Conservation (phyloP, 2,888 invertebrate genomes). For the Aporophyla lueneburgensis region DNA sequence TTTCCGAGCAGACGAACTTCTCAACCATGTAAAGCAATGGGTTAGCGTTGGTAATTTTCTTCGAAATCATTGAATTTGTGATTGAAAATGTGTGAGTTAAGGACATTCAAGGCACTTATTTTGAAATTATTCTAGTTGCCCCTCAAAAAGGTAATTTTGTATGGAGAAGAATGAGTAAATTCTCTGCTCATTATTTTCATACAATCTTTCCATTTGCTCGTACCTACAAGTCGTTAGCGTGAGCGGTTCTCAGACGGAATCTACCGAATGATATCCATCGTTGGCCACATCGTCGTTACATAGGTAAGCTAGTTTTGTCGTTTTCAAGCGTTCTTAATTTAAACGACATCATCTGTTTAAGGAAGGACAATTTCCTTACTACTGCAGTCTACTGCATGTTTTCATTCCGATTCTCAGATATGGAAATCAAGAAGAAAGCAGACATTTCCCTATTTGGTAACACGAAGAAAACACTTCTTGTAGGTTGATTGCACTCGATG, state of each 20-base stretch:
- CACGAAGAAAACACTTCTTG: conserved; percentile 22
- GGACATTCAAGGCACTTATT: neutral
- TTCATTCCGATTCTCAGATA: conserved; percentile 1
- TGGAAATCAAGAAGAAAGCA: conserved; percentile 21
- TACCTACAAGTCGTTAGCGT: neutral
- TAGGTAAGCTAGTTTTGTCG: too few relatives aligned
- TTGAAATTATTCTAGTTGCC: neutral
- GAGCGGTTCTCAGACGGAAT: too few relatives aligned
- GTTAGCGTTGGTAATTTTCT: neutral
- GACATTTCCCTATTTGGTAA: neutral
- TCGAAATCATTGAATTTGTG: neutral
- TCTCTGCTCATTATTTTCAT: neutral
- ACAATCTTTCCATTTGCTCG: neutral
- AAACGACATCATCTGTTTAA: neutral
- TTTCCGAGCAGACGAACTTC: neutral
- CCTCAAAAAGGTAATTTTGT: too few relatives aligned
- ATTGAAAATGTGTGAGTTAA: too few relatives aligned
- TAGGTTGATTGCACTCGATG: conserved; percentile 24
- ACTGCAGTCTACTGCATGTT: neutral
- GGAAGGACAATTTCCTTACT: neutral
- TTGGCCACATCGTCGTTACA: neutral
- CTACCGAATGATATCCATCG: too few relatives aligned
- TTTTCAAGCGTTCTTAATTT: neutral
- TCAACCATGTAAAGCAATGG: neutral
- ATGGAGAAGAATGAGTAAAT: too few relatives aligned